Evolutionary conservation across 2,113 vertebrate genomes (phyloP), one percentile per base, ranked within the genome.

Genomic region (Dasyprocta punctata): DNA sequence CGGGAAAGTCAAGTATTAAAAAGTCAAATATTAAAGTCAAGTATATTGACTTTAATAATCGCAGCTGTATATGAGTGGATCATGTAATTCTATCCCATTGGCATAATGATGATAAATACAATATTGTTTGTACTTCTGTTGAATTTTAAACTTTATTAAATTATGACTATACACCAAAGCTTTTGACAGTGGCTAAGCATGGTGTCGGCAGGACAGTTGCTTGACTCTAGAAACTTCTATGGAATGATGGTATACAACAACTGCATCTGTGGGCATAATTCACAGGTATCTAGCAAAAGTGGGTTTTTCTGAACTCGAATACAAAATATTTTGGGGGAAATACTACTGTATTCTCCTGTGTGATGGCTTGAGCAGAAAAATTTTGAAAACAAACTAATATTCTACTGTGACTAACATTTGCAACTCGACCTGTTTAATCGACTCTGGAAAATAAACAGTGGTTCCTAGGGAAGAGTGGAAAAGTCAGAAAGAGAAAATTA

Each of bases 401-500:
- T 82, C 89, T 69, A 36, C 95, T 95, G 77, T 95, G 69, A 90
- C 41, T 96, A 83, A 86, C 28, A 69, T 88, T 94, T 90, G 33
- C 85, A 94, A 52, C 47, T 97, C 4, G 87, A 60, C 7, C 22
- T 97, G n/a, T 92, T 90, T 0, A 3, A 90, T 81, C 60, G 30
- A 52, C 41, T 95, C 54, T 97, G 41, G 75, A 96, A 98, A 97
- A 96, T 96, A 94, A 97, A 77, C 7, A 88, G 0, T 52, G 38
- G 12, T 38, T 93, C 75, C 36, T 78, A 84, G 54, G 88, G 26
- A 97, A 93, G 30, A 96, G 16, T 87, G 10, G 90, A 92, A 97
- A 97, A 97, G 22, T 44, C 73, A 96, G 89, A 98, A 96, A 95
- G 88, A 91, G 54, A 96, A 58, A 97, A 97, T 96, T 98, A 95